These are phyloP conservation scores for Aptenodytes forsteri DNA, from an alignment of 2,113 vertebrate species.

Conservation along the genomic window DNA sequence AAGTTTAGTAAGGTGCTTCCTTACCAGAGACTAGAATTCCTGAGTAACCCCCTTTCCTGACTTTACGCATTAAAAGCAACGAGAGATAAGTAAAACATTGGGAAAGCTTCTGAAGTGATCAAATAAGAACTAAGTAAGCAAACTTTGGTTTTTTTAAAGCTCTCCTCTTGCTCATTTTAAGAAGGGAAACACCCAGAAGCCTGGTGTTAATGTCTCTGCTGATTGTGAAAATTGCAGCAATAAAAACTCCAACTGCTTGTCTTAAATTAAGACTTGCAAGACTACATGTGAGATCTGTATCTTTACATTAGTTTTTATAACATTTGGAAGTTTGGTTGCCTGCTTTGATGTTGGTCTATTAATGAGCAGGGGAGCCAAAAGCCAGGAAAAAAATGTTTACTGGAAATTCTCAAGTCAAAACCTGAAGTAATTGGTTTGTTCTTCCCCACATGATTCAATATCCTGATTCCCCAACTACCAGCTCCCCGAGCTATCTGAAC, in stretches of 20 bases:
- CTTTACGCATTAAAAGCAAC: constrained; percentile 67
- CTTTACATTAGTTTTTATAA: constrained; percentile 80
- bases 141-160: constrained; percentile 75
- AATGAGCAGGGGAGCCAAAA: constrained; percentile 68
- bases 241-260: constrained; percentile 82
- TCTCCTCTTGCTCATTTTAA: constrained; percentile 73
- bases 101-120: constrained; percentile 79
- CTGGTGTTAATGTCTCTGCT: constrained; percentile 83
- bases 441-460: constrained; percentile 73
- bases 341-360: constrained; percentile 81
- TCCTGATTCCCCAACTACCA: constrained; percentile 68
- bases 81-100: constrained; percentile 81
- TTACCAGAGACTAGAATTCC: not conserved
- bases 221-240: constrained; percentile 89
- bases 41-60: constrained; percentile 38
- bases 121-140: constrained; percentile 74
- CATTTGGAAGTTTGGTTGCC: constrained; percentile 84
- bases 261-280: constrained; percentile 78
- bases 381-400: constrained; percentile 65
- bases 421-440: constrained; percentile 81
- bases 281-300: constrained; percentile 71
- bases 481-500: constrained; percentile 64
- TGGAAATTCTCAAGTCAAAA: constrained; percentile 78
- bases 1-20: constrained; percentile 35
- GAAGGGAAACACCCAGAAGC: constrained; percentile 81